phyloP scores from a whole-genome alignment of 1,140 invertebrate genomes.

The Neotoxoptera formosana region DNA sequence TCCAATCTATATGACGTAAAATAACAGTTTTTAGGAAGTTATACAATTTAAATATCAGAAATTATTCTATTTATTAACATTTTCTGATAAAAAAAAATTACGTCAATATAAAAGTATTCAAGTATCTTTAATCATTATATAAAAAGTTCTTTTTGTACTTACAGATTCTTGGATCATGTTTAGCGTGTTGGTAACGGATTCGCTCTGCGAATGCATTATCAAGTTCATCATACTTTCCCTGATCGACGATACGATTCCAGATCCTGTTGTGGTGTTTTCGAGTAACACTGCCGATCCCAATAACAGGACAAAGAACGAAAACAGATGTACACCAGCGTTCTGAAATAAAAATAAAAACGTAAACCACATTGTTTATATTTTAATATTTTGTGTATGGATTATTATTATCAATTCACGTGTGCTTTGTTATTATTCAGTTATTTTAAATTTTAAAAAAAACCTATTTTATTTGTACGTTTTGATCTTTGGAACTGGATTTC shows the following conservation, averaged over 20 bases:
- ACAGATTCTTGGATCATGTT: conserved; percentile 86
- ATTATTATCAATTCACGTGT: neutral
- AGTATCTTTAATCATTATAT: too few relatives aligned
- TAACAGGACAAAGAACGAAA: conserved; percentile 76
- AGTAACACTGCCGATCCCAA: conserved; percentile 79
- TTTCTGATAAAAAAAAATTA: too few relatives aligned
- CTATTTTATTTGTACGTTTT: neutral
- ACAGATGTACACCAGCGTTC: conserved; percentile 75
- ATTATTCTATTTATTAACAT: too few relatives aligned
- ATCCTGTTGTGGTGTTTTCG: conserved; percentile 80
- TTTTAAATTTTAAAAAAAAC: neutral
- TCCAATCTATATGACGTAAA: too few relatives aligned
- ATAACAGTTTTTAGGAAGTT: too few relatives aligned
- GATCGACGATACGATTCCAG: conserved; percentile 78
- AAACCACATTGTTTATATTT: too few relatives aligned
- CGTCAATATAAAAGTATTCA: too few relatives aligned
- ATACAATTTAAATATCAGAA: too few relatives aligned
- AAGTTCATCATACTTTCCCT: conserved; percentile 73
- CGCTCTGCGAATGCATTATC: conserved; percentile 74
- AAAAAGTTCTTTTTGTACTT: conserved; percentile 63
- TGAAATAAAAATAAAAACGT: conserved; percentile 64
- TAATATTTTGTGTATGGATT: too few relatives aligned
- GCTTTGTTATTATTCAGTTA: neutral
- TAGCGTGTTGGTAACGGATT: conserved; percentile 69
- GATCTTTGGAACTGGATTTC: neutral